A percentile compares a stretch with the other conserved stretches of the same genome.
Evolutionary conservation across 1,140 invertebrate genomes (phyloP).

Genomic region (Macrobrachium nipponense): DNA sequence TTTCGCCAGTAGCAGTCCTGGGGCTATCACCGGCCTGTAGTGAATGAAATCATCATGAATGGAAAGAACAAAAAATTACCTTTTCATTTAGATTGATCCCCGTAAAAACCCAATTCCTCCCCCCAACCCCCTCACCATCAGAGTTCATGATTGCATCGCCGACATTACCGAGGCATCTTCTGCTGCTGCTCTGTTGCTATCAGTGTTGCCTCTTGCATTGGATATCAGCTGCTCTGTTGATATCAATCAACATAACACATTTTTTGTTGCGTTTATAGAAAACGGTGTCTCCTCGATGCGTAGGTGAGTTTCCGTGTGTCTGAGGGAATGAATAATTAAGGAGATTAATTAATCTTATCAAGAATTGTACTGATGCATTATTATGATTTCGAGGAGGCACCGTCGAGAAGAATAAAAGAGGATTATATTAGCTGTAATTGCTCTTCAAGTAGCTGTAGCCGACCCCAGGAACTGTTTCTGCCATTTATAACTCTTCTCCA

Average conservation of each 20-base stretch:
- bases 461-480: slow-evolving; percentile 40
- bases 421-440: too few relatives aligned
- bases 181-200: not conserved
- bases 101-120: not conserved
- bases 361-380: too few relatives aligned
- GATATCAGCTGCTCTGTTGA: too few relatives aligned
- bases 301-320: too few relatives aligned
- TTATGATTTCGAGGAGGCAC: too few relatives aligned
- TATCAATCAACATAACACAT: too few relatives aligned
- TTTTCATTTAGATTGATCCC: slow-evolving; percentile 23
- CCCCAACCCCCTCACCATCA: not conserved
- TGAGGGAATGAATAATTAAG: too few relatives aligned
- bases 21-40: slow-evolving; percentile 37
- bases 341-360: too few relatives aligned
- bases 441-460: not conserved
- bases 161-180: slow-evolving; percentile 1
- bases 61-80: slow-evolving; percentile 5
- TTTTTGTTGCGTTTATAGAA: too few relatives aligned
- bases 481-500: slow-evolving; percentile 49
- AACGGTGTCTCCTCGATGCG: too few relatives aligned
- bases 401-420: too few relatives aligned
- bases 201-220: not conserved
- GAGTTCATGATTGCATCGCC: not conserved
- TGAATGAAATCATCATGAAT: slow-evolving; percentile 1
- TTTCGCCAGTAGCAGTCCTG: slow-evolving; percentile 48